A percentile compares a stretch with the other conserved stretches of the same genome.
These are phyloP conservation scores for Phytoseiulus persimilis DNA, from an alignment of 2,888 invertebrate genomes.

Conservation along the genomic window DNA sequence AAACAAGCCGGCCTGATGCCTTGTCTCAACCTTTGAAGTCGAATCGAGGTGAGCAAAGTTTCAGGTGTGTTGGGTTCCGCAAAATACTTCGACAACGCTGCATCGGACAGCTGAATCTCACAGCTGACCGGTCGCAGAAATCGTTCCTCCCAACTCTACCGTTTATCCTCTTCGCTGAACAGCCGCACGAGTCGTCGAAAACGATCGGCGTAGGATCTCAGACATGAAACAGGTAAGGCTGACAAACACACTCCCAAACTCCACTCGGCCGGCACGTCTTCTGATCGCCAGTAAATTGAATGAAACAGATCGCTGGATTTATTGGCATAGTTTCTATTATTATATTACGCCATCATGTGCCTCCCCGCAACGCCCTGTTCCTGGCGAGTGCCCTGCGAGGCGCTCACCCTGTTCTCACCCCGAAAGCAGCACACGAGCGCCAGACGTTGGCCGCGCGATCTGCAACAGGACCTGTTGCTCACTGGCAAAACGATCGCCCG, in stretches of 20 bases:
- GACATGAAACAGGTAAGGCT: neutral
- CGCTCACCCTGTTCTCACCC: neutral
- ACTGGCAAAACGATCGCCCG: too few relatives aligned
- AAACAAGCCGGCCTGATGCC: conserved; percentile 38
- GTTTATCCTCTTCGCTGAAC: neutral
- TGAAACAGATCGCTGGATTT: neutral
- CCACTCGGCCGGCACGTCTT: too few relatives aligned
- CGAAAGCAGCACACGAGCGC: too few relatives aligned
- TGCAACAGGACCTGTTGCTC: too few relatives aligned
- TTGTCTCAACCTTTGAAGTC: conserved; percentile 37
- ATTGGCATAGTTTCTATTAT: conserved; percentile 26
- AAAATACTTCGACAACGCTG: neutral
- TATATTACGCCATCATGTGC: conserved; percentile 13
- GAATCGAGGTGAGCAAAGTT: conserved; percentile 38
- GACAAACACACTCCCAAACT: too few relatives aligned
- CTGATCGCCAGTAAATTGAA: too few relatives aligned
- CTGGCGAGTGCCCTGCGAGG: neutral
- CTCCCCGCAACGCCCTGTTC: neutral
- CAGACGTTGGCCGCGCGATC: too few relatives aligned
- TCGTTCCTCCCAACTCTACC: neutral
- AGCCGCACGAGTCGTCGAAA: neutral
- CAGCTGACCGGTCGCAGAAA: too few relatives aligned
- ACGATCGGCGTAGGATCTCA: neutral
- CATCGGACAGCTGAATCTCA: neutral
- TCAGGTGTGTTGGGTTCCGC: conserved; percentile 38